Percentiles rank a stretch among this genome's conserved stretches.
Evolutionary conservation across 1,140 invertebrate species (phyloP).

Genomic region (Temnothorax longispinosus): DNA sequence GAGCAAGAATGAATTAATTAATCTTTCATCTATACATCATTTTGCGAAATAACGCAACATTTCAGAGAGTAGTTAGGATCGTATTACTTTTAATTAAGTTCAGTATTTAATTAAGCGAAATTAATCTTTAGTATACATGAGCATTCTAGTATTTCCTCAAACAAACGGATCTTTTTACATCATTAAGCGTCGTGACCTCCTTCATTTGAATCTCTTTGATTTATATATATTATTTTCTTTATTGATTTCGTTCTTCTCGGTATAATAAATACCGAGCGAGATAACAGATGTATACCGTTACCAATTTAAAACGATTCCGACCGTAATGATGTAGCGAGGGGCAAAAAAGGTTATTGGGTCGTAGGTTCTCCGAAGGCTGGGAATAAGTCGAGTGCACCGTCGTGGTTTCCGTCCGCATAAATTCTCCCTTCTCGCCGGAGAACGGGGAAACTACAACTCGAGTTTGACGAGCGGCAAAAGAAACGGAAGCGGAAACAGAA

Average conservation of each 20-base stretch:
- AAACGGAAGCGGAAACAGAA: slow-evolving; percentile 21
- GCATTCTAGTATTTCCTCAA: neutral
- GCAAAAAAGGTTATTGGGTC: slow-evolving; percentile 39
- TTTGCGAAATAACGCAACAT: neutral
- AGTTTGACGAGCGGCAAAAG: slow-evolving; percentile 8
- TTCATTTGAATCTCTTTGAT: neutral
- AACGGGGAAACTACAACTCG: slow-evolving; percentile 15
- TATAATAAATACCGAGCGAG: neutral
- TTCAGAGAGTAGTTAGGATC: neutral
- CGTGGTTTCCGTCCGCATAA: slow-evolving; percentile 32
- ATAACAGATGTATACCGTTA: neutral
- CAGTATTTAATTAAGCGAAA: slow-evolving; percentile 7
- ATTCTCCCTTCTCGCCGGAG: neutral
- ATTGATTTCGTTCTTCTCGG: neutral
- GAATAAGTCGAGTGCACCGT: slow-evolving; percentile 25
- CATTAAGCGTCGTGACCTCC: neutral
- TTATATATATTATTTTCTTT: slow-evolving; percentile 15
- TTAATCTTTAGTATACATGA: neutral
- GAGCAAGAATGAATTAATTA: neutral
- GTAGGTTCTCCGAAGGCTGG: neutral
- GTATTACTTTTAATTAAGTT: neutral
- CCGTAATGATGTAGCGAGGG: neutral
- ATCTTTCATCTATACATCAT: neutral
- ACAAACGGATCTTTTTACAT: neutral
- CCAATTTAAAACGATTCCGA: slow-evolving; percentile 38